phyloP scores from a whole-genome alignment of 2,113 vertebrate species.

The Athene cunicularia region DNA sequence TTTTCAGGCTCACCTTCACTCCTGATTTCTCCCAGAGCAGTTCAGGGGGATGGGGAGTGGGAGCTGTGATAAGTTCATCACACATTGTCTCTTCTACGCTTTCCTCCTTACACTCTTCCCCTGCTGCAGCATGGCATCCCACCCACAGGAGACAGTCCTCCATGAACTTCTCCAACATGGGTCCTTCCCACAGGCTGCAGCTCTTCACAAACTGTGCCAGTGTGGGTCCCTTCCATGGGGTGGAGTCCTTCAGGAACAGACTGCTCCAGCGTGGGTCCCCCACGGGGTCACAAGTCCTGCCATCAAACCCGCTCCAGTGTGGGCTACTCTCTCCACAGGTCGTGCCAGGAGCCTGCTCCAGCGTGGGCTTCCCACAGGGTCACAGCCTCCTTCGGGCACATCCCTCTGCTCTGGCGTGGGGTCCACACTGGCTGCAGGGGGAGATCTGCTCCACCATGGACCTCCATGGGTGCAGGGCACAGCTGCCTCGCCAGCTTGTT shows the following conservation, averaged over 20 bases:
- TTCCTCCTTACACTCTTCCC: neutral
- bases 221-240: fast-evolving
- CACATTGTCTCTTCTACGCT: neutral
- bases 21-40: fast-evolving
- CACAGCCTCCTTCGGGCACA: neutral
- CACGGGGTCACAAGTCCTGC: neutral
- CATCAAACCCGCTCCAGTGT: neutral
- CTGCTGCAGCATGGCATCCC: fast-evolving
- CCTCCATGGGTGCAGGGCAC: neutral
- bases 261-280: fast-evolving
- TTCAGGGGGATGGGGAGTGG: neutral
- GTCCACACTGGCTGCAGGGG: neutral
- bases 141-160: neutral
- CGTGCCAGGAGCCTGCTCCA: neutral
- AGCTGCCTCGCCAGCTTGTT: neutral
- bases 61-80: neutral
- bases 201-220: neutral
- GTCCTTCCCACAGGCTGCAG: neutral
- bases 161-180: fast-evolving
- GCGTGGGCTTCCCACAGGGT: fast-evolving
- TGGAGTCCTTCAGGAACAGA: neutral
- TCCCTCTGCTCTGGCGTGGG: fast-evolving
- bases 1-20: neutral
- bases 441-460: neutral
- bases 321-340: neutral